Percentiles rank a stretch among this genome's conserved stretches.
Evolutionary conservation across 2,888 invertebrate species (phyloP).

Genomic region (Seira ritae): DNA sequence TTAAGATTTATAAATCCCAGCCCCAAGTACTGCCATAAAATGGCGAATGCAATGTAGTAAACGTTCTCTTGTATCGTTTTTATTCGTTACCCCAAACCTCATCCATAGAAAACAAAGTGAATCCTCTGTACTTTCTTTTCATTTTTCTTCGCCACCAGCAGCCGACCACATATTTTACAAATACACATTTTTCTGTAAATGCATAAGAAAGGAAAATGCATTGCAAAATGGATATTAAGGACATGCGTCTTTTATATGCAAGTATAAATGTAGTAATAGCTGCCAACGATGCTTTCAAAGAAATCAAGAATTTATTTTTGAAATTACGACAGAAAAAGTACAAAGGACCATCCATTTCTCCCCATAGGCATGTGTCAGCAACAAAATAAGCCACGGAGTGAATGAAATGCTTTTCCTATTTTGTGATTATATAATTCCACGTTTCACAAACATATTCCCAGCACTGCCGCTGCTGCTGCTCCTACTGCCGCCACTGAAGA

Average conservation of each 20-base stretch:
- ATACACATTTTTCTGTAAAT: slow-evolving; percentile 20
- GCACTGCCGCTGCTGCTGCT: not conserved
- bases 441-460: slow-evolving; percentile 1
- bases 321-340: slow-evolving; percentile 38
- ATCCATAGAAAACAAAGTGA: not conserved
- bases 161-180: slow-evolving; percentile 11
- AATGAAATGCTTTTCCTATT: slow-evolving; percentile 25
- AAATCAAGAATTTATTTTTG: slow-evolving; percentile 54
- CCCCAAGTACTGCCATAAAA: slow-evolving; percentile 63
- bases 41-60: slow-evolving; percentile 61
- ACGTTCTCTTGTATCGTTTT: slow-evolving; percentile 50
- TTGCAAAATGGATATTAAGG: slow-evolving; percentile 2
- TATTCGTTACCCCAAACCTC: not conserved
- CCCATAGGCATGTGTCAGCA: slow-evolving; percentile 49
- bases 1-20: slow-evolving; percentile 64
- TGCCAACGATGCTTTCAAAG: slow-evolving; percentile 62
- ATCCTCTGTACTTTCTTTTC: not conserved
- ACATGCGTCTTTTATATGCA: slow-evolving; percentile 30
- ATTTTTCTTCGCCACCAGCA: not conserved
- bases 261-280: slow-evolving; percentile 44
- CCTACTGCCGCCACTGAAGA: too few relatives aligned
- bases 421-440: slow-evolving; percentile 1
- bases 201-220: slow-evolving; percentile 12
- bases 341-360: slow-evolving; percentile 35
- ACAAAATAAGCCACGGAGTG: slow-evolving; percentile 41